These are phyloP conservation scores for Drosophila borealis DNA, from an alignment of 2,888 invertebrate genomes.

Conservation along the genomic window DNA sequence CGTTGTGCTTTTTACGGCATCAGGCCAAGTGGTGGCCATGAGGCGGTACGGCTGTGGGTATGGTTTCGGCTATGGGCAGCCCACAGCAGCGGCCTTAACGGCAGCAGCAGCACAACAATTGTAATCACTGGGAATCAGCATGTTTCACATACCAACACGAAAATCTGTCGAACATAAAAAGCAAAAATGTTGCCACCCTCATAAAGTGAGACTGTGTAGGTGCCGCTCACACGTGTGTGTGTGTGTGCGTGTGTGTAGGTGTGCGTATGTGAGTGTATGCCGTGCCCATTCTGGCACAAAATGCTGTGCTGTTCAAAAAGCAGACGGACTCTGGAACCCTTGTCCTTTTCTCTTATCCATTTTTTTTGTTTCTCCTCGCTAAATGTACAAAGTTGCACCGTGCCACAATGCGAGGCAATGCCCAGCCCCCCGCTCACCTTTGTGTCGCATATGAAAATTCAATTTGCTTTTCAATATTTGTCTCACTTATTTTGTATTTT, in stretches of 20 bases:
- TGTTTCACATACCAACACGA: conserved; percentile 81
- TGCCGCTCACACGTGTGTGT: conserved; percentile 31
- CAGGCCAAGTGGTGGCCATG: conserved; percentile 38
- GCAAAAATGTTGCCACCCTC: conserved; percentile 71
- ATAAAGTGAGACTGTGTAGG: conserved; percentile 72
- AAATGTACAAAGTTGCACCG: conserved; percentile 53
- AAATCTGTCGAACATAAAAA: conserved; percentile 79
- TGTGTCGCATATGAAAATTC: conserved; percentile 74
- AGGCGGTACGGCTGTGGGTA: conserved; percentile 8
- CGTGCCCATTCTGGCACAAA: conserved; percentile 44
- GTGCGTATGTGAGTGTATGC: conserved; percentile 9
- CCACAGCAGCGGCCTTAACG: conserved; percentile 7
- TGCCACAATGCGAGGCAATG: conserved; percentile 5
- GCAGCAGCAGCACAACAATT: conserved; percentile 64
- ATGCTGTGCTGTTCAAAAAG: conserved; percentile 67
- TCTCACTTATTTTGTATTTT: conserved; percentile 62
- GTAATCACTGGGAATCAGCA: conserved; percentile 80
- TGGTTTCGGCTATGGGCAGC: conserved; percentile 12
- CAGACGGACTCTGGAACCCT: conserved; percentile 21
- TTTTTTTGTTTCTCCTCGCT: conserved; percentile 6
- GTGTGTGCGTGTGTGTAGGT: conserved; percentile 3
- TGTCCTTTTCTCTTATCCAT: conserved; percentile 4
- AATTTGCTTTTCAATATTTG: conserved; percentile 79
- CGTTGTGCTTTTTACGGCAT: conserved; percentile 68
- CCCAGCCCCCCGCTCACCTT: conserved; percentile 37